A percentile compares a stretch with the other conserved stretches of the same genome.
These are phyloP conservation scores for Colaptes auratus DNA, from an alignment of 2,113 vertebrate genomes.

Conservation along the genomic window DNA sequence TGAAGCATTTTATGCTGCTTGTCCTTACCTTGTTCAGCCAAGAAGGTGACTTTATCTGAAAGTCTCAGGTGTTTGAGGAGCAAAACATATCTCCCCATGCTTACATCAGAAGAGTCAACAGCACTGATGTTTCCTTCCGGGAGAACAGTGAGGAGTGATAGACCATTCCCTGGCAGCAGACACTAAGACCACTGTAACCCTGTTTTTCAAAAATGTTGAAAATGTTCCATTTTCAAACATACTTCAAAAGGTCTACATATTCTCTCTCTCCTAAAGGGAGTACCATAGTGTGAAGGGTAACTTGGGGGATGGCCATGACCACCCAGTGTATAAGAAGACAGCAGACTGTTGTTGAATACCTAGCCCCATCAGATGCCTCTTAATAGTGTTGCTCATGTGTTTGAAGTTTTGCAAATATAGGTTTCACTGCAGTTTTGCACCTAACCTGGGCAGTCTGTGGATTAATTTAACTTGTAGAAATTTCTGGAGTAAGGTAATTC, in stretches of 20 bases:
- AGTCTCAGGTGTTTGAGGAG: neutral
- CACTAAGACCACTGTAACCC: neutral
- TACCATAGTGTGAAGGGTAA: neutral
- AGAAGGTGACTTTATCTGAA: neutral
- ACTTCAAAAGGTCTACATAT: neutral
- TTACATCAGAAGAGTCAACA: neutral
- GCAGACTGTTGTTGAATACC: neutral
- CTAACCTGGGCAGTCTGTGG: neutral
- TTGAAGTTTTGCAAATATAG: neutral
- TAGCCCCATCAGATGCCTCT: neutral
- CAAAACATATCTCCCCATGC: neutral
- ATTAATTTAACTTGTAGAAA: conserved; percentile 22
- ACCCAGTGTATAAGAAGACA: accelerated
- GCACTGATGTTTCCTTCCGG: neutral
- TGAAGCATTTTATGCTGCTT: neutral
- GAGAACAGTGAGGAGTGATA: neutral
- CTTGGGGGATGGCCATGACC: neutral
- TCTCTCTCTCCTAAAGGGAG: neutral
- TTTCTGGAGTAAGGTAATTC: neutral
- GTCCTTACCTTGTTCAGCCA: neutral
- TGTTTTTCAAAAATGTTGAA: neutral
- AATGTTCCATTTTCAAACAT: neutral
- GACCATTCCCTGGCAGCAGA: neutral
- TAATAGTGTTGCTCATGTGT: neutral
- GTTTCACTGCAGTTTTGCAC: neutral